Conservation (phyloP, 1,140 invertebrate species). For the Anastatus disparis region DNA sequence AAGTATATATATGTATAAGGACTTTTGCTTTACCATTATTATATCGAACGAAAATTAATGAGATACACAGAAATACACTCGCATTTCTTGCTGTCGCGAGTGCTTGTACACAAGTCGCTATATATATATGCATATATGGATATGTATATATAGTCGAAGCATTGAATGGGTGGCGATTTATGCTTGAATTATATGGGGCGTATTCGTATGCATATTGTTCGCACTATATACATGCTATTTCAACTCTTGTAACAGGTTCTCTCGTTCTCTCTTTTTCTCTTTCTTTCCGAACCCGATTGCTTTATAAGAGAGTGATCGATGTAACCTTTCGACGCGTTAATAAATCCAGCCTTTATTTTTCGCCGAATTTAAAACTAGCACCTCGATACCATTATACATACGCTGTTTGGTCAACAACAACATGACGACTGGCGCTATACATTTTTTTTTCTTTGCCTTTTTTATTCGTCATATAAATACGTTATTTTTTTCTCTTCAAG, state of each 20-base stretch:
- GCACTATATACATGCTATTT: background rate
- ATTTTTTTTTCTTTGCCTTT: too few species aligned
- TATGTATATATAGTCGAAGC: too few species aligned
- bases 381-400: too few species aligned
- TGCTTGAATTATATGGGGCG: constrained; percentile 36
- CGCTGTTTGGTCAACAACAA: too few species aligned
- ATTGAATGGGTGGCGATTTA: constrained; percentile 31
- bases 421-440: too few species aligned
- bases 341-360: background rate
- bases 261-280: too few species aligned
- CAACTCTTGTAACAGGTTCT: background rate
- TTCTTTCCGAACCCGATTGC: too few species aligned
- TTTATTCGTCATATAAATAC: too few species aligned
- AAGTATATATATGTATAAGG: constrained; percentile 36
- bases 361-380: background rate
- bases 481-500: too few species aligned
- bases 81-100: constrained; percentile 57
- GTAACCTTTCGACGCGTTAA: background rate
- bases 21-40: constrained; percentile 56
- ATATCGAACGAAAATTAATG: constrained; percentile 68
- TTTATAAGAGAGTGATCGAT: constrained; percentile 28
- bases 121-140: too few species aligned
- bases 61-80: constrained; percentile 68
- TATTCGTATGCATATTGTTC: background rate
- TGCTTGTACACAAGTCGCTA: too few species aligned